Evolutionary conservation across 2,113 vertebrate genomes (phyloP).

Genomic region (Seriola dumerili): DNA sequence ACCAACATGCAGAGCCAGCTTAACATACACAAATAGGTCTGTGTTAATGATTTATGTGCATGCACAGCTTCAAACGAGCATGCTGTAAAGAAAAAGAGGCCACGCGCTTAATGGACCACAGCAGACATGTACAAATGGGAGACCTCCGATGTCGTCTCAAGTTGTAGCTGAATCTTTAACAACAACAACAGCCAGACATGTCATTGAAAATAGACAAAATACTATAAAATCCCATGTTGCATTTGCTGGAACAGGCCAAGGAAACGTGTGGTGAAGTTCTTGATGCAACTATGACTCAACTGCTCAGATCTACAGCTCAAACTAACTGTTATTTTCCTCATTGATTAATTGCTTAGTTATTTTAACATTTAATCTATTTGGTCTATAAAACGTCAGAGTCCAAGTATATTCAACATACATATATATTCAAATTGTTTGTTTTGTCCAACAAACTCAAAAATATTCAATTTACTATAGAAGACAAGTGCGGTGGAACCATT

Average conservation of each 20-base stretch:
- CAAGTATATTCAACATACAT: too few relatives aligned
- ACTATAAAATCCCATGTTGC: not conserved
- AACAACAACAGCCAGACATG: not conserved
- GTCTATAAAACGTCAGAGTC: too few relatives aligned
- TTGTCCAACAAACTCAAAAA: too few relatives aligned
- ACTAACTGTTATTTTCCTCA: too few relatives aligned
- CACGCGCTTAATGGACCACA: not conserved
- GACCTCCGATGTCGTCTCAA: not conserved
- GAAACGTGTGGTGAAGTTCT: not conserved
- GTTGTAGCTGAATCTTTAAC: too few relatives aligned
- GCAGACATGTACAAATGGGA: not conserved
- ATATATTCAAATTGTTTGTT: not conserved
- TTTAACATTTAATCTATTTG: too few relatives aligned
- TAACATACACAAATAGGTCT: slow-evolving; percentile 33
- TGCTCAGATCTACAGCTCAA: too few relatives aligned
- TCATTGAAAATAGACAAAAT: not conserved
- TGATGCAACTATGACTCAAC: not conserved
- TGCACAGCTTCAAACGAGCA: not conserved
- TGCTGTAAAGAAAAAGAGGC: slow-evolving; percentile 21
- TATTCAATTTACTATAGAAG: too few relatives aligned
- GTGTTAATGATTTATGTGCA: slow-evolving; percentile 48
- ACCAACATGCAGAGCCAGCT: slow-evolving; percentile 39
- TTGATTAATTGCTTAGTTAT: too few relatives aligned
- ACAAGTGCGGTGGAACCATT: too few relatives aligned
- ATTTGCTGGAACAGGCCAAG: not conserved